phyloP scores from a whole-genome alignment of 2,113 vertebrate genomes.

The Microcebus tavaratra region DNA sequence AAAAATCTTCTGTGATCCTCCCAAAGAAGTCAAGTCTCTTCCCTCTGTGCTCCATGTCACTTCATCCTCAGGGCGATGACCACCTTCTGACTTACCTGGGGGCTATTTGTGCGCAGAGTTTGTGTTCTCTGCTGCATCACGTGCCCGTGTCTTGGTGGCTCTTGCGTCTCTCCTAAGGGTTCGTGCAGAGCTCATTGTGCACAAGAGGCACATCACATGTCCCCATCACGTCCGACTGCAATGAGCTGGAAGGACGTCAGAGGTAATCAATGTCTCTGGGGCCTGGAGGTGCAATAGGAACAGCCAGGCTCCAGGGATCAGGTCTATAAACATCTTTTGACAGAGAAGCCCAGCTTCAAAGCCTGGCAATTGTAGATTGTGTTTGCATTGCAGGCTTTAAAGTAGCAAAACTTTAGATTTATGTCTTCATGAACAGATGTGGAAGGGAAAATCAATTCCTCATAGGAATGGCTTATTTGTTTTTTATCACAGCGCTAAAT shows the following conservation, averaged over 20 bases:
- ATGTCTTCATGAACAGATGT: conserved; percentile 70
- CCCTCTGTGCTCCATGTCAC: accelerated
- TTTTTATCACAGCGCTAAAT: conserved; percentile 76
- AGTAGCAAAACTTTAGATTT: conserved; percentile 77
- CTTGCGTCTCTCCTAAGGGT: not conserved
- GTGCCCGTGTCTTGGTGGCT: not conserved
- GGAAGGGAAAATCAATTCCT: conserved; percentile 78
- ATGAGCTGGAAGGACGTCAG: not conserved
- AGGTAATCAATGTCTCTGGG: not conserved
- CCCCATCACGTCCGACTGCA: not conserved
- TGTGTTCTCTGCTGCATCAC: accelerated
- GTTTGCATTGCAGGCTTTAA: conserved; percentile 72
- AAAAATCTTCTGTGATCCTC: not conserved
- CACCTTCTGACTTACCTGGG: not conserved
- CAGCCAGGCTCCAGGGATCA: conserved; percentile 27
- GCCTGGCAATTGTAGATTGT: conserved; percentile 65
- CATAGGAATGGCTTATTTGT: conserved; percentile 73
- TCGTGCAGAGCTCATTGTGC: not conserved
- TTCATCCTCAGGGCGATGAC: accelerated
- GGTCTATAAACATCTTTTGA: conserved; percentile 66
- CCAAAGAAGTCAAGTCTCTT: not conserved
- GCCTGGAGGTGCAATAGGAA: conserved; percentile 43
- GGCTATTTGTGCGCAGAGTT: too few species aligned
- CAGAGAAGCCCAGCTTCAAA: conserved; percentile 66
- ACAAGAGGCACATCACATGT: too few species aligned